A percentile compares a stretch with the other conserved stretches of the same genome.
These are phyloP conservation scores for Lymantria dispar DNA, from an alignment of 2,888 invertebrate genomes.

Conservation along the genomic window DNA sequence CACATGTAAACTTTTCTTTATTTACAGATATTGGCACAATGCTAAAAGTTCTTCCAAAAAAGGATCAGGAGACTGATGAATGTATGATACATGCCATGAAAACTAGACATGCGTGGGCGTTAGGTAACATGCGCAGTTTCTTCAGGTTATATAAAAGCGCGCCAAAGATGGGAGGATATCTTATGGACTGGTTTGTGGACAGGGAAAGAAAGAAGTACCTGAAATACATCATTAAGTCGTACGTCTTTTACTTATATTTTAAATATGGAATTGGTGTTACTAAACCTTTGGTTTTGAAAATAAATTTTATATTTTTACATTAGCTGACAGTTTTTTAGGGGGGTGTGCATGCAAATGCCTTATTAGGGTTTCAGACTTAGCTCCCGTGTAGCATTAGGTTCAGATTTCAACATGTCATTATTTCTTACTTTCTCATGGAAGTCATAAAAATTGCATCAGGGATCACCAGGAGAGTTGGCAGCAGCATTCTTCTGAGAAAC, in stretches of 20 bases:
- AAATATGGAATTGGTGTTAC: constrained; percentile 5
- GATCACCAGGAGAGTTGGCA: no score
- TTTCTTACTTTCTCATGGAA: no score
- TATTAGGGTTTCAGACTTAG: no score
- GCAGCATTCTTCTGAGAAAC: no score
- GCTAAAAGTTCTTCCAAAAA: constrained; percentile 89
- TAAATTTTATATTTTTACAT: no score
- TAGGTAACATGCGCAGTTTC: constrained; percentile 95
- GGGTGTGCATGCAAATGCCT: no score
- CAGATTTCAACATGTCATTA: no score
- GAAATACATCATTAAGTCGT: constrained; percentile 97
- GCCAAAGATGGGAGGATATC: constrained; percentile 97
- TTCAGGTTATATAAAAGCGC: constrained; percentile 94
- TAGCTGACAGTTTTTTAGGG: no score
- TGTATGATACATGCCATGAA: constrained; percentile 93
- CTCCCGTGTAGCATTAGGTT: no score
- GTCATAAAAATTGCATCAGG: no score
- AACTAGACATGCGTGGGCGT: constrained; percentile 96
- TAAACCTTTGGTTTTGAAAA: neutral
- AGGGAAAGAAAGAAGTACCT: constrained; percentile 96
- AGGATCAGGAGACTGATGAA: constrained; percentile 88
- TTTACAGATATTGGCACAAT: constrained; percentile 95
- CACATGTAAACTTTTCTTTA: no score
- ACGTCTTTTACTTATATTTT: constrained; percentile 82
- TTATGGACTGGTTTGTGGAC: constrained; percentile 99